A percentile compares a stretch with the other conserved stretches of the same genome.
Evolutionary conservation across 35 echinoderm and acorn worm species (phyloP).

Genomic region (Holothuria glaberrima): DNA sequence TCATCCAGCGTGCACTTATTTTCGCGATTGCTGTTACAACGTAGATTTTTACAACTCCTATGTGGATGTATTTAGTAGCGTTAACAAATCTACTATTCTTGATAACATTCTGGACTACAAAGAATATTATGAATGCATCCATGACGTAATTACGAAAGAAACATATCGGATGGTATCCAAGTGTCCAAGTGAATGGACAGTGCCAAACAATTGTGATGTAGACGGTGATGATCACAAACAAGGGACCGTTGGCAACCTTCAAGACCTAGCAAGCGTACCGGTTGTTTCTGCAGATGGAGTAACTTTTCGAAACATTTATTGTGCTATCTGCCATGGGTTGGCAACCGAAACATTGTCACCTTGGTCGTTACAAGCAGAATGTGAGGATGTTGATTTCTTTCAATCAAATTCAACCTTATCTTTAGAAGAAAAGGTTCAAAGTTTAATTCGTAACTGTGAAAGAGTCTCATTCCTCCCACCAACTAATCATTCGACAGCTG

Average conservation of each 20-base stretch:
- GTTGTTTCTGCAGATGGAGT: not conserved
- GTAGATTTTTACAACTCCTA: not conserved
- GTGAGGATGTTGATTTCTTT: not conserved
- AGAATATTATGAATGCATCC: constrained; percentile 10
- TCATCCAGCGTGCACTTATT: not conserved
- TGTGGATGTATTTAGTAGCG: too few species aligned
- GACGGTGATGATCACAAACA: not conserved
- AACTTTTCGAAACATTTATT: not conserved
- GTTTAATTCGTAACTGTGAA: constrained; percentile 1
- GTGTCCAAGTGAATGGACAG: constrained; percentile 1
- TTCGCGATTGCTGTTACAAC: constrained; percentile 24
- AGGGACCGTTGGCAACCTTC: not conserved
- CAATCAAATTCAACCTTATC: not conserved
- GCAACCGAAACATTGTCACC: not conserved
- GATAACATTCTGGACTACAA: not conserved
- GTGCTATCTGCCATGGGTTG: not conserved
- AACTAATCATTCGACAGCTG: not conserved
- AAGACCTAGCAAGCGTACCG: not conserved
- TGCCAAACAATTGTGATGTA: not conserved
- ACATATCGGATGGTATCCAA: constrained; percentile 22
- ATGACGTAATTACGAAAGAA: not conserved
- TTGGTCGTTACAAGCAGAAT: not conserved
- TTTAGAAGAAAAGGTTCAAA: not conserved
- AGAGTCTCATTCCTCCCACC: constrained; percentile 13
- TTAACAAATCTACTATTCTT: not conserved